A percentile compares a stretch with the other conserved stretches of the same genome.
Conservation (phyloP, 2,888 invertebrate species). For the Drosophila basisetae region DNA sequence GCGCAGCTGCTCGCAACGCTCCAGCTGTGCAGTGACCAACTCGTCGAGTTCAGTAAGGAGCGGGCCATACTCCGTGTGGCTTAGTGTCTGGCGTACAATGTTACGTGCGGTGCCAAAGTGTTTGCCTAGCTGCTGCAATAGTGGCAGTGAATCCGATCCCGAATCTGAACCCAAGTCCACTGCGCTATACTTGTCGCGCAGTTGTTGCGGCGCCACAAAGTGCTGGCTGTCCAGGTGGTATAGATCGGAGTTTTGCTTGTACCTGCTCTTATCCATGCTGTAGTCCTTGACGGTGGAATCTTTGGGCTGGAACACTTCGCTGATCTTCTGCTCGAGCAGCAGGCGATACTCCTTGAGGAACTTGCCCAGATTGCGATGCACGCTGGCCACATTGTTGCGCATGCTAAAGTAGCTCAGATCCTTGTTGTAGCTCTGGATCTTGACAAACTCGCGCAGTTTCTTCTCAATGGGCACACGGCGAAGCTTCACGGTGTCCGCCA, state of each 20-base stretch:
- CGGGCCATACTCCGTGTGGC: slow-evolving; percentile 87
- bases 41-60: slow-evolving; percentile 89
- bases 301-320: slow-evolving; percentile 84
- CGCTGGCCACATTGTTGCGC: slow-evolving; percentile 94
- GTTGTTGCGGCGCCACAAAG: slow-evolving; percentile 81
- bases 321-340: slow-evolving; percentile 84
- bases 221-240: slow-evolving; percentile 80
- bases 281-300: slow-evolving; percentile 82
- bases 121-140: slow-evolving; percentile 83
- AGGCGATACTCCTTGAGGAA: slow-evolving; percentile 94
- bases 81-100: slow-evolving; percentile 88
- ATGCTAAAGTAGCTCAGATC: slow-evolving; percentile 98
- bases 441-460: slow-evolving; percentile 96
- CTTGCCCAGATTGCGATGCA: slow-evolving; percentile 94
- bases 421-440: slow-evolving; percentile 97
- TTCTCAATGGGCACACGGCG: slow-evolving; percentile 94
- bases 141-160: slow-evolving; percentile 16
- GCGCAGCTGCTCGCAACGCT: slow-evolving; percentile 88
- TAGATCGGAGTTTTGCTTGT: slow-evolving; percentile 78
- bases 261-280: slow-evolving; percentile 78
- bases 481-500: slow-evolving; percentile 88
- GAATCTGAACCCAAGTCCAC: slow-evolving; percentile 32
- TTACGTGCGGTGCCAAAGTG: slow-evolving; percentile 88
- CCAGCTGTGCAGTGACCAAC: slow-evolving; percentile 89
- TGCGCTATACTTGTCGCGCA: slow-evolving; percentile 61